phyloP scores from a whole-genome alignment of 2,113 vertebrate species.

The Megaceryle maxima region DNA sequence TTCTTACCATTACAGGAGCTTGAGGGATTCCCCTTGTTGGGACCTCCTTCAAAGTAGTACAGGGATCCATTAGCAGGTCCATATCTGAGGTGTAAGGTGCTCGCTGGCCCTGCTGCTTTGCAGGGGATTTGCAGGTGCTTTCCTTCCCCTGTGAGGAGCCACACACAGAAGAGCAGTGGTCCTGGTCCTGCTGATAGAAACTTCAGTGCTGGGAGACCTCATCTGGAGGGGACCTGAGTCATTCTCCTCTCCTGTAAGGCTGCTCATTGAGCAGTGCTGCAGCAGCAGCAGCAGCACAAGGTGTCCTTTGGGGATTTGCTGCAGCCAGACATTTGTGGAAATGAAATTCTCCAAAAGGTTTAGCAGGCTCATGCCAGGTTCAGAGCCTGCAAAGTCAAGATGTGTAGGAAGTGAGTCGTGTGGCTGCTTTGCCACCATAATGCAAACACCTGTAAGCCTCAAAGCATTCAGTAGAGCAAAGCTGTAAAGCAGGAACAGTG shows the following conservation, averaged over 20 bases:
- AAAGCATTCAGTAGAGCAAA: background rate
- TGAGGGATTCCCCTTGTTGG: background rate
- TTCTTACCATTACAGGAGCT: background rate
- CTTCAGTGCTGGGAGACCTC: background rate
- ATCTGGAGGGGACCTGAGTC: background rate
- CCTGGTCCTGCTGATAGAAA: background rate
- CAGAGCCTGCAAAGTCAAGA: background rate
- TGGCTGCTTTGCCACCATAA: background rate
- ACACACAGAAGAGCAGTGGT: background rate
- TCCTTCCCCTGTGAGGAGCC: too few relatives aligned
- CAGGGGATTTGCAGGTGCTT: background rate
- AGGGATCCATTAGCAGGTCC: accelerated
- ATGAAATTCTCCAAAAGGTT: background rate
- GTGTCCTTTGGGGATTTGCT: background rate
- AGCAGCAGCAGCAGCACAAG: background rate
- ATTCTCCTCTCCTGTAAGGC: background rate
- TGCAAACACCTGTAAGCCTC: background rate
- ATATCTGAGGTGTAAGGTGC: background rate
- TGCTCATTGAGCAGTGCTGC: background rate
- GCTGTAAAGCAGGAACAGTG: background rate
- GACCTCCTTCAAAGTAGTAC: background rate
- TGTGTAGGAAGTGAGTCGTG: background rate
- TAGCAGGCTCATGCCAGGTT: background rate
- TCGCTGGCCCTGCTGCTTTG: background rate
- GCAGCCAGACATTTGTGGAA: background rate